These are phyloP conservation scores for Rhyacophila evoluta DNA, from an alignment of 2,888 invertebrate species.

Conservation along the genomic window DNA sequence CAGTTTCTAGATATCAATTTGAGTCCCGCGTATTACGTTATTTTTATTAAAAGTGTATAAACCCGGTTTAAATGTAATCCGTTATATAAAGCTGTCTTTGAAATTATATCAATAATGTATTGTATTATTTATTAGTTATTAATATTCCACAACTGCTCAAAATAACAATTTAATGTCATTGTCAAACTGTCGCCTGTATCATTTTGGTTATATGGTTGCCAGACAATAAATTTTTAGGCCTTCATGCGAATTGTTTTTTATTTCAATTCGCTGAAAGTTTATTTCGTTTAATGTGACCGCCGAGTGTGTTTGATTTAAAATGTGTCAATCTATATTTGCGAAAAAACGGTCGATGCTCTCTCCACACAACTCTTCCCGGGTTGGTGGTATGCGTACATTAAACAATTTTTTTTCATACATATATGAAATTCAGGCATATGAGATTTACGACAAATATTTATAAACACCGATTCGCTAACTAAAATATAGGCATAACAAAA, in stretches of 20 bases:
- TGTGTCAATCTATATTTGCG: background rate
- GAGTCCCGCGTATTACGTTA: too few species aligned
- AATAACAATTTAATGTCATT: background rate
- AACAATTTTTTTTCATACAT: too few species aligned
- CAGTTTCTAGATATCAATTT: too few species aligned
- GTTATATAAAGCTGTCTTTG: too few species aligned
- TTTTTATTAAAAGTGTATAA: too few species aligned
- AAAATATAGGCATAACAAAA: too few species aligned
- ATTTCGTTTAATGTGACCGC: slow-evolving; percentile 1
- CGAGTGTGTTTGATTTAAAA: background rate
- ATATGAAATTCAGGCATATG: too few species aligned
- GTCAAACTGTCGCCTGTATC: slow-evolving; percentile 1
- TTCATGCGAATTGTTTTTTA: slow-evolving; percentile 13
- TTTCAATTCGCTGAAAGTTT: background rate
- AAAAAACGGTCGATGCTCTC: background rate
- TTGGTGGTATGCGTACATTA: too few species aligned
- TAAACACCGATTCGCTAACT: too few species aligned
- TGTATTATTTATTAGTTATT: background rate
- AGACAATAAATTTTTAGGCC: background rate
- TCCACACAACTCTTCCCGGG: background rate
- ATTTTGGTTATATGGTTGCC: background rate
- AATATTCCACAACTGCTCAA: background rate
- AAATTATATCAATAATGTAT: too few species aligned
- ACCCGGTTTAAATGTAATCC: too few species aligned
- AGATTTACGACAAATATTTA: too few species aligned